phyloP scores from a whole-genome alignment of 2,113 vertebrate species.

The Lampris megalopsis region DNA sequence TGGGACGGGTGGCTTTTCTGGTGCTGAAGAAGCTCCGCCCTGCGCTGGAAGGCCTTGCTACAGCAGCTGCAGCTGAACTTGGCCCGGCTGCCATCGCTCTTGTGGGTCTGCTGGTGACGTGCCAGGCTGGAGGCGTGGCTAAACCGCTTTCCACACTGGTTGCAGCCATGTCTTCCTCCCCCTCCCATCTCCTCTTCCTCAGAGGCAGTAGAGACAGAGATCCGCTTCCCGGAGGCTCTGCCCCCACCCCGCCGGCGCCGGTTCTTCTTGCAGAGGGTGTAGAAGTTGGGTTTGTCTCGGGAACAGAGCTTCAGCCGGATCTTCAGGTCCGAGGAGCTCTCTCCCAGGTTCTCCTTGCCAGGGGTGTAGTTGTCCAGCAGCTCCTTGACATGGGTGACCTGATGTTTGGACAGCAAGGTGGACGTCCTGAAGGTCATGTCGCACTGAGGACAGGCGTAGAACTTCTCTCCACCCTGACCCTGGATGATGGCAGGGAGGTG shows the following conservation, averaged over 20 bases:
- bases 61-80: slow-evolving; percentile 54
- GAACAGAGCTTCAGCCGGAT: slow-evolving; percentile 85
- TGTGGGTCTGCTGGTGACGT: slow-evolving; percentile 79
- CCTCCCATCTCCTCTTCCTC: slow-evolving; percentile 51
- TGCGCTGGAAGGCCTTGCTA: slow-evolving; percentile 62
- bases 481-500: slow-evolving; percentile 25
- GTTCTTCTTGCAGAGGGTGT: slow-evolving; percentile 84
- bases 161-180: slow-evolving; percentile 61
- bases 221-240: slow-evolving; percentile 32
- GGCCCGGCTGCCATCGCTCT: not conserved
- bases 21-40: slow-evolving; percentile 67
- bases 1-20: slow-evolving; percentile 54
- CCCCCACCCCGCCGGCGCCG: slow-evolving; percentile 59
- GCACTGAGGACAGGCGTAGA: slow-evolving; percentile 82
- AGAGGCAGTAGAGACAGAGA: not conserved
- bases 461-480: slow-evolving; percentile 51
- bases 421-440: slow-evolving; percentile 83
- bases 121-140: slow-evolving; percentile 77
- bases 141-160: slow-evolving; percentile 78
- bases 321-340: slow-evolving; percentile 82
- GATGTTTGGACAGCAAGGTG: slow-evolving; percentile 79
- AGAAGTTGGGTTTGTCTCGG: slow-evolving; percentile 83
- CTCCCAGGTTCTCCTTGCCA: slow-evolving; percentile 77
- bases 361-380: slow-evolving; percentile 81
- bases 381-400: slow-evolving; percentile 82